Conservation (phyloP, 2,888 invertebrate species). For the Ornithoptera alexandrae region DNA sequence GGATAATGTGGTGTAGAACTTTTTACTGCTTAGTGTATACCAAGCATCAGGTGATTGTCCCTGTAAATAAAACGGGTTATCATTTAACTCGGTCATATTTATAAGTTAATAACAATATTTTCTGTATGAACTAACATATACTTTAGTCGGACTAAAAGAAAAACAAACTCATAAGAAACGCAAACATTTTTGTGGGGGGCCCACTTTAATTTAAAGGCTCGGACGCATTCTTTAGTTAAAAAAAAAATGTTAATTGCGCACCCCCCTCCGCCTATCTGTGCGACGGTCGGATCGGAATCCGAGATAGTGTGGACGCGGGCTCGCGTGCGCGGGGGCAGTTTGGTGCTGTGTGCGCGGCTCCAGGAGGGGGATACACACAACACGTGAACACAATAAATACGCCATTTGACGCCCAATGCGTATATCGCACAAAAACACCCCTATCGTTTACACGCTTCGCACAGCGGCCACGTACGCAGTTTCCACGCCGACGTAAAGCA, state of each 20-base stretch:
- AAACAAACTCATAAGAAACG: conserved; percentile 14
- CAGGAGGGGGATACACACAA: conserved; percentile 38
- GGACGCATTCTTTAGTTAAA: conserved; percentile 16
- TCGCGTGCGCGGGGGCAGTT: conserved; percentile 60
- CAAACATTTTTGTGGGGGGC: conserved; percentile 10
- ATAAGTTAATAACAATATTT: no score
- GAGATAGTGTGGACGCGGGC: conserved; percentile 41
- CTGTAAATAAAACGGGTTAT: no score
- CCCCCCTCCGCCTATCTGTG: conserved; percentile 29
- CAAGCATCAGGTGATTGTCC: no score
- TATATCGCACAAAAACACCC: conserved; percentile 34
- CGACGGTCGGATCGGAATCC: conserved; percentile 33
- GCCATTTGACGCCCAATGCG: conserved; percentile 48
- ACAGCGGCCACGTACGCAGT: no score
- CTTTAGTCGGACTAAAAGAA: no score
- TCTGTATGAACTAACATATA: no score
- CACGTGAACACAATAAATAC: conserved; percentile 62
- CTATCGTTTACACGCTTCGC: neutral
- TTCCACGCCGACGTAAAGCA: no score
- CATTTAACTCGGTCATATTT: no score
- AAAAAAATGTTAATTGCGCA: conserved; percentile 35
- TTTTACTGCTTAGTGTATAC: no score
- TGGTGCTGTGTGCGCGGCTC: conserved; percentile 41
- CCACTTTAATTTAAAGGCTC: conserved; percentile 4
- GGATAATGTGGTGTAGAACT: no score